phyloP scores from a whole-genome alignment of 2,113 vertebrate species.

The Steatornis caripensis region DNA sequence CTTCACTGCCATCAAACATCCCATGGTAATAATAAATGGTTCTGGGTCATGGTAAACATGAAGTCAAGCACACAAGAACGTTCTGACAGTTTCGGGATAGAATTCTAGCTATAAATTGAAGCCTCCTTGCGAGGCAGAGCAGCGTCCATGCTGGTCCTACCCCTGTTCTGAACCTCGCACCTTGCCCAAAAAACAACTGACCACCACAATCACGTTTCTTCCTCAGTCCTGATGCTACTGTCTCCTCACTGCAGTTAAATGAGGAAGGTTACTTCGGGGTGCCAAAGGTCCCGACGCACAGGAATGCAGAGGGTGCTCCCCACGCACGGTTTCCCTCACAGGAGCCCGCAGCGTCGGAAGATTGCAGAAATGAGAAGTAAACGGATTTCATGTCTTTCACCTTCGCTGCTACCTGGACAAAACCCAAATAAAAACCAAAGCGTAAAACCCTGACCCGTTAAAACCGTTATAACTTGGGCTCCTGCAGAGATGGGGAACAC shows the following conservation, averaged over 20 bases:
- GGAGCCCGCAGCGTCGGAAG: neutral
- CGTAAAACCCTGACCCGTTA: rapidly evolving
- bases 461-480: rapidly evolving
- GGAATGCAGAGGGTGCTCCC: rapidly evolving
- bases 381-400: rapidly evolving
- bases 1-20: neutral
- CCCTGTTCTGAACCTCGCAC: neutral
- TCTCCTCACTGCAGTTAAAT: neutral
- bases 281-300: no score
- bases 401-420: rapidly evolving
- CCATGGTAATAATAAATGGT: neutral
- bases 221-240: neutral
- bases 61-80: neutral
- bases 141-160: neutral
- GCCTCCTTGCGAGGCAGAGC: neutral
- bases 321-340: no score
- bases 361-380: neutral
- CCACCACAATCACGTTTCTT: neutral
- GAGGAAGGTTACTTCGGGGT: neutral
- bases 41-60: neutral
- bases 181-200: neutral
- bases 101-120: neutral
- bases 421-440: no score
- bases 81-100: neutral
- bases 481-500: rapidly evolving